phyloP scores from a whole-genome alignment of 2,797 vertebrate genomes.

The Enteromius thamalakanensis region DNA sequence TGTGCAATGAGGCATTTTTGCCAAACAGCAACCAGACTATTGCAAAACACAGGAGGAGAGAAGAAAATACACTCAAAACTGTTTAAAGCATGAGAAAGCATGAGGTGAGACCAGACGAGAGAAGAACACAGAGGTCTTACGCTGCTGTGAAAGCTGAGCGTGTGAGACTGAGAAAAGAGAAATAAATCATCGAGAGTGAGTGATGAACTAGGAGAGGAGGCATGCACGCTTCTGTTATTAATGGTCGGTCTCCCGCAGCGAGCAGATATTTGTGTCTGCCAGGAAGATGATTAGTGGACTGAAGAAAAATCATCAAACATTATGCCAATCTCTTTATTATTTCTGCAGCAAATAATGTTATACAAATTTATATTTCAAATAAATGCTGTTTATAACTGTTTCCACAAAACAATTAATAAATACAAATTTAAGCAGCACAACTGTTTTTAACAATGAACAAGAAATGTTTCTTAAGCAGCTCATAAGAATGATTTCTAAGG shows the following conservation, averaged over 20 bases:
- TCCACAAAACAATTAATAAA: neutral
- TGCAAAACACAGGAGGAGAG: neutral
- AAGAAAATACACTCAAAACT: neutral
- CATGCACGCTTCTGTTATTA: constrained; percentile 24
- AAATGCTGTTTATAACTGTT: neutral
- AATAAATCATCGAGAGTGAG: constrained; percentile 7
- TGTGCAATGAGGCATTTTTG: constrained; percentile 27
- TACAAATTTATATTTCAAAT: neutral
- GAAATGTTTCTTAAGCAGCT: neutral
- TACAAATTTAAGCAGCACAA: neutral
- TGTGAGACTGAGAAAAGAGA: neutral
- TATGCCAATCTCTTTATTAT: neutral
- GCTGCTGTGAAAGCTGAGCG: constrained; percentile 1
- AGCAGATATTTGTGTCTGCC: constrained; percentile 69
- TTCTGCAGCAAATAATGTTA: neutral
- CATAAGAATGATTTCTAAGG: neutral
- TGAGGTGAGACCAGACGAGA: constrained; percentile 23
- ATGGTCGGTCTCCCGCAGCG: constrained; percentile 68
- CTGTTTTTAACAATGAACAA: neutral
- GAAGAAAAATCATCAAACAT: neutral
- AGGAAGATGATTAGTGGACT: constrained; percentile 48
- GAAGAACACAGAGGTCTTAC: neutral
- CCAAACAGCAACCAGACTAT: constrained; percentile 20
- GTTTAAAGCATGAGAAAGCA: constrained; percentile 42
- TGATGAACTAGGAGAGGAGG: constrained; percentile 20